These are phyloP conservation scores for Cyprinodon brontotheroides DNA, from an alignment of 2,113 vertebrate species.

Conservation along the genomic window DNA sequence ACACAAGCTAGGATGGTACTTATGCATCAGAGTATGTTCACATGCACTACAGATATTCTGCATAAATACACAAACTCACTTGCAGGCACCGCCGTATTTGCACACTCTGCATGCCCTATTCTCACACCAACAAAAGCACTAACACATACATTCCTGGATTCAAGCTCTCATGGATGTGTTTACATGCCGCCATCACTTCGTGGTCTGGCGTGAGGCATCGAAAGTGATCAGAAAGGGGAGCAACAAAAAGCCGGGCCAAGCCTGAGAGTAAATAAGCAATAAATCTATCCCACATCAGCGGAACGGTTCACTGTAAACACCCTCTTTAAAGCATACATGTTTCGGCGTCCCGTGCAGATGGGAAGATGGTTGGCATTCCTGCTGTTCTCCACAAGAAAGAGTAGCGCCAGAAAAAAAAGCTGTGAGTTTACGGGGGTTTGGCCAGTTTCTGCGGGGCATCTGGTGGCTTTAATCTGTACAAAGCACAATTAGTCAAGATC, in stretches of 20 bases:
- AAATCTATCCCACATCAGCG: slow-evolving; percentile 73
- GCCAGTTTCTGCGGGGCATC: slow-evolving; percentile 46
- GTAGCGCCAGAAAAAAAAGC: slow-evolving; percentile 36
- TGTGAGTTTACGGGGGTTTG: slow-evolving; percentile 47
- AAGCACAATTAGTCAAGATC: slow-evolving; percentile 59
- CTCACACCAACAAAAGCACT: slow-evolving; percentile 59
- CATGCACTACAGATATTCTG: not conserved
- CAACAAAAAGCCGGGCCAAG: slow-evolving; percentile 45
- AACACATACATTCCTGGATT: slow-evolving; percentile 50
- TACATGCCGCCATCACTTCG: slow-evolving; percentile 68
- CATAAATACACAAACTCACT: slow-evolving; percentile 2
- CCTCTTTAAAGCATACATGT: slow-evolving; percentile 47
- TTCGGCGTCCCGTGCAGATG: slow-evolving; percentile 61
- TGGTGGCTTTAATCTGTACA: slow-evolving; percentile 73
- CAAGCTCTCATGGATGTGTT: slow-evolving; percentile 61
- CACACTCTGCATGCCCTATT: slow-evolving; percentile 35
- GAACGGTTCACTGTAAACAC: slow-evolving; percentile 72
- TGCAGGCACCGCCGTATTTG: slow-evolving; percentile 21
- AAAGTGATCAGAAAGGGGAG: slow-evolving; percentile 69
- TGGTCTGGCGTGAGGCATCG: slow-evolving; percentile 66
- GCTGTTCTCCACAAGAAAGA: slow-evolving; percentile 71
- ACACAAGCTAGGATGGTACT: not conserved
- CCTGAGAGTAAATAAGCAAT: slow-evolving; percentile 77
- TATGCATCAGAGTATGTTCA: not conserved
- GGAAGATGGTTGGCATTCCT: slow-evolving; percentile 67